A percentile compares a stretch with the other conserved stretches of the same genome.
Conservation (phyloP, 2,888 invertebrate species). For the Spilarctia lutea region DNA sequence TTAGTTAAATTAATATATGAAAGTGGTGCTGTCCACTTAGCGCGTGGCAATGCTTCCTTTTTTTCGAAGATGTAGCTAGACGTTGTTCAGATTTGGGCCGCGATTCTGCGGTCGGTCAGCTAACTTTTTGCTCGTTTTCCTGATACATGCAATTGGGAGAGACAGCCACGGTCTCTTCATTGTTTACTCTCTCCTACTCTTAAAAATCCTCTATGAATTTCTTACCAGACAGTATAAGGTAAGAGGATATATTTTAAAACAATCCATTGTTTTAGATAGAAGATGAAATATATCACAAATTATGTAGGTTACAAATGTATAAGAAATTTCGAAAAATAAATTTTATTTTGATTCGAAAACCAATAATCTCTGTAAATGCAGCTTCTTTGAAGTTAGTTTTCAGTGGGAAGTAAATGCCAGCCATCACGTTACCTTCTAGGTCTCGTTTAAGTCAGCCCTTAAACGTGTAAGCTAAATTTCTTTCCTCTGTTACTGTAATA, state of each 20-base stretch:
- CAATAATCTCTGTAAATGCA: too few species aligned
- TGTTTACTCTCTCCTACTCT: too few species aligned
- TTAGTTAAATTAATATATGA: constrained; percentile 52
- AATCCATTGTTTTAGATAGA: constrained; percentile 5
- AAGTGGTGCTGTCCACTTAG: constrained; percentile 60
- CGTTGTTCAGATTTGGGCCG: too few species aligned
- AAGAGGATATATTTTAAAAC: background rate
- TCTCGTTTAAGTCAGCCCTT: constrained; percentile 92
- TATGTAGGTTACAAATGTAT: constrained; percentile 7
- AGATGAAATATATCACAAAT: background rate
- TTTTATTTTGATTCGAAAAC: background rate
- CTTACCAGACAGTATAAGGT: background rate
- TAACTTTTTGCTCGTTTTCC: constrained; percentile 95
- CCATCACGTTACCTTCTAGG: constrained; percentile 92
- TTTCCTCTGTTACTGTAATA: constrained; percentile 94
- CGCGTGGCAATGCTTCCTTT: too few species aligned
- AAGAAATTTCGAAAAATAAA: constrained; percentile 4
- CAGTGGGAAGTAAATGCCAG: constrained; percentile 95
- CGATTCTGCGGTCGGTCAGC: too few species aligned
- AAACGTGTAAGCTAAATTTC: constrained; percentile 94
- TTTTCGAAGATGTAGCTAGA: too few species aligned
- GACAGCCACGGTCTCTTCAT: constrained; percentile 77
- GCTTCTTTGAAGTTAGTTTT: too few species aligned
- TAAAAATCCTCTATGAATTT: background rate
- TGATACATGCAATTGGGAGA: constrained; percentile 92